Conservation (phyloP, 2,797 vertebrate species). For the Muraenolepis orangiensis region DNA sequence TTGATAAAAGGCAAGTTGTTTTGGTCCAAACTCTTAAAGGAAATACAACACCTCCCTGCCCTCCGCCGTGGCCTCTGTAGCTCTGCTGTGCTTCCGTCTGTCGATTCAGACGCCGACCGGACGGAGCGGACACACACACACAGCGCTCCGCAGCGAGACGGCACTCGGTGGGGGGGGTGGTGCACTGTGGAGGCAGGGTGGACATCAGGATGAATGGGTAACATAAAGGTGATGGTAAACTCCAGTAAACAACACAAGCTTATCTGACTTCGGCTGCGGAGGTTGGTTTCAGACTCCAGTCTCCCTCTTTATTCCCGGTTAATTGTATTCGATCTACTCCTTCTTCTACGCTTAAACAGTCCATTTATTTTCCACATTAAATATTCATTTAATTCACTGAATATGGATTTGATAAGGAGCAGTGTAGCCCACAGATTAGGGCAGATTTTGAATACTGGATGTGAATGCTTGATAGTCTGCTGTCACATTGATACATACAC, state of each 20-base stretch:
- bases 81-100: too few relatives aligned
- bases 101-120: too few relatives aligned
- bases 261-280: neutral
- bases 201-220: too few relatives aligned
- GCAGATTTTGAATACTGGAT: neutral
- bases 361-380: neutral
- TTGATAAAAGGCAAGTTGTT: neutral
- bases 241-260: neutral
- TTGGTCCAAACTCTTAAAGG: neutral
- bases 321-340: neutral
- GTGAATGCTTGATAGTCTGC: neutral
- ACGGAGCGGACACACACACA: too few relatives aligned
- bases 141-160: too few relatives aligned
- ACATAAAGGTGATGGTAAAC: too few relatives aligned
- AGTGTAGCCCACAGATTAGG: neutral
- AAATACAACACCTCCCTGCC: neutral
- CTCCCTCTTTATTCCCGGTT: neutral
- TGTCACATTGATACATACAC: neutral
- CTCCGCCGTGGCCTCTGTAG: too few relatives aligned
- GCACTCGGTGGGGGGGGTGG: too few relatives aligned
- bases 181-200: too few relatives aligned
- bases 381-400: neutral
- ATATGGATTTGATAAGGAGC: neutral
- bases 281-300: neutral
- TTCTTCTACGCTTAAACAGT: neutral